These are phyloP conservation scores for Arge pagana DNA, from an alignment of 2,888 invertebrate genomes.

Conservation along the genomic window DNA sequence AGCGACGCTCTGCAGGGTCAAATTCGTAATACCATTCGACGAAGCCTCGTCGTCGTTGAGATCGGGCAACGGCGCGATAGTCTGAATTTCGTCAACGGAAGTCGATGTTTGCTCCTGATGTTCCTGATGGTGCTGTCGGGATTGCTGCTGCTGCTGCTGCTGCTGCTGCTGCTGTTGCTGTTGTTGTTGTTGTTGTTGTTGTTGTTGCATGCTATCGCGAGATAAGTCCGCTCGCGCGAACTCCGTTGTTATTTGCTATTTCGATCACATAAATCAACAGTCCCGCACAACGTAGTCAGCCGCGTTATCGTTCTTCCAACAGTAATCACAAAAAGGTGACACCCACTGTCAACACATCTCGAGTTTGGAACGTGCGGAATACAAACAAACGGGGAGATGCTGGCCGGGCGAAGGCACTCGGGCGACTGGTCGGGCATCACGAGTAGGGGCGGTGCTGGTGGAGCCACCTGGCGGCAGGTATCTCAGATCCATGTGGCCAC, in stretches of 20 bases:
- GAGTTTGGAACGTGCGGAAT: conserved; percentile 25
- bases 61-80: conserved; percentile 6
- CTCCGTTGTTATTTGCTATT: background rate
- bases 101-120: conserved; percentile 29
- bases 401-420: conserved; percentile 68
- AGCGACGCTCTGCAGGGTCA: conserved; percentile 71
- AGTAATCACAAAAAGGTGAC: conserved; percentile 28
- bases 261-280: conserved; percentile 7
- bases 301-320: conserved; percentile 25
- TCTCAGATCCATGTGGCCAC: conserved; percentile 29
- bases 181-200: conserved; percentile 35
- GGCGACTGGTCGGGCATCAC: conserved; percentile 68
- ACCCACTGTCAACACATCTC: conserved; percentile 29
- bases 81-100: conserved; percentile 16
- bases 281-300: conserved; percentile 5
- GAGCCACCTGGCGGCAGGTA: conserved; percentile 65
- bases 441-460: conserved; percentile 65
- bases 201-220: too few species aligned
- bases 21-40: conserved; percentile 39
- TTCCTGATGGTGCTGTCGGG: conserved; percentile 37
- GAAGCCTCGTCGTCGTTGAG: conserved; percentile 4
- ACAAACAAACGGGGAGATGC: conserved; percentile 61
- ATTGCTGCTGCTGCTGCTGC: conserved; percentile 37
- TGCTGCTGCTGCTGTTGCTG: conserved; percentile 21
- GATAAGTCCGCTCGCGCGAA: conserved; percentile 19